Conservation (phyloP, 2,888 invertebrate species). For the Conomelus anceps region DNA sequence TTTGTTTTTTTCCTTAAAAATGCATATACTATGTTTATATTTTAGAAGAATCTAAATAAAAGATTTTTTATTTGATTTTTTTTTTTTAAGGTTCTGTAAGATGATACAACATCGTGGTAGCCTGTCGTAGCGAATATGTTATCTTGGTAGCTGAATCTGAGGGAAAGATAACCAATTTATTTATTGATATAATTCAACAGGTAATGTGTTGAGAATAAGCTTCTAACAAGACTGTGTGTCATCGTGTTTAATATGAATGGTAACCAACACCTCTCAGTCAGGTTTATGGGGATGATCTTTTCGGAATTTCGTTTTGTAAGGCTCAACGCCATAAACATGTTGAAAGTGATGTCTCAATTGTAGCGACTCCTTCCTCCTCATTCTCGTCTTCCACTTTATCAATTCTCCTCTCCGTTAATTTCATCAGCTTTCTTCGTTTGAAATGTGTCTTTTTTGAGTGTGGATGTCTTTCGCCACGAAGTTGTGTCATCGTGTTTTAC, state of each 20-base stretch:
- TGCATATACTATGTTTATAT: no score
- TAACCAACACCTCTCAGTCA: not conserved
- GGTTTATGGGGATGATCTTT: not conserved
- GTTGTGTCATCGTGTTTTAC: not conserved
- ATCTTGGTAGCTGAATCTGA: not conserved
- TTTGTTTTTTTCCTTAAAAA: no score
- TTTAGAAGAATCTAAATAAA: no score
- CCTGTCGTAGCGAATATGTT: not conserved
- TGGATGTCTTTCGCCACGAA: not conserved
- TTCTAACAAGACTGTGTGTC: not conserved
- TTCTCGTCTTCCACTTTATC: not conserved
- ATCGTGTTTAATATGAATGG: not conserved
- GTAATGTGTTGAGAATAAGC: not conserved
- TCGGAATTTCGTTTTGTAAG: not conserved
- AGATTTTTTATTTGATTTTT: no score
- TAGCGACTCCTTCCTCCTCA: not conserved
- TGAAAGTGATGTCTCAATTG: not conserved
- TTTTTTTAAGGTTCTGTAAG: no score
- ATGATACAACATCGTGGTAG: not conserved
- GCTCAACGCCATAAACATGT: not conserved
- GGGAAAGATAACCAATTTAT: not conserved
- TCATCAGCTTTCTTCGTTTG: not conserved
- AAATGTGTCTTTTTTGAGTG: no score
- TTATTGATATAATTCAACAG: not conserved
- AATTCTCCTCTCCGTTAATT: not conserved